Evolutionary conservation across 2,113 vertebrate genomes (phyloP).

Genomic region (Rostratula benghalensis): DNA sequence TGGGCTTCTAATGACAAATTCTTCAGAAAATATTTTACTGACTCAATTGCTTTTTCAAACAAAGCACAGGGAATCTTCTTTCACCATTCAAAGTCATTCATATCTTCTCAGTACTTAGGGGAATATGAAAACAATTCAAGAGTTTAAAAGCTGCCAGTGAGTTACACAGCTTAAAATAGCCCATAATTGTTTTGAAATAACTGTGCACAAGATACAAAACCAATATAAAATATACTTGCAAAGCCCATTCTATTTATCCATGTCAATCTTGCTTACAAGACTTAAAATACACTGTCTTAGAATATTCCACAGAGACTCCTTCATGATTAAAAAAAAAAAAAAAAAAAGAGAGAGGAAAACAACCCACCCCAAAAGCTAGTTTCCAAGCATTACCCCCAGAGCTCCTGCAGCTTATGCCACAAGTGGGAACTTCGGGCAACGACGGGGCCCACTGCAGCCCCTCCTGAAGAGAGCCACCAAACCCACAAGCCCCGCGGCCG

Average conservation of each 20-base stretch:
- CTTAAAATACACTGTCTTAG: accelerated
- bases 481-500: not conserved
- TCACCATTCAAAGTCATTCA: not conserved
- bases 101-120: not conserved
- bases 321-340: not conserved
- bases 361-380: too few species aligned
- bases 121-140: not conserved
- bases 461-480: not conserved
- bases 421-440: accelerated
- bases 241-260: not conserved
- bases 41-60: not conserved
- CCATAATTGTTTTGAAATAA: not conserved
- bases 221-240: not conserved
- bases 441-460: accelerated
- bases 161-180: not conserved
- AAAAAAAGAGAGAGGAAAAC: too few species aligned
- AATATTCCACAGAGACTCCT: too few species aligned
- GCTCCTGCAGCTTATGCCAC: accelerated
- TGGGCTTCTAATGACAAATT: not conserved
- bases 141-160: not conserved
- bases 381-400: not conserved
- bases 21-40: not conserved
- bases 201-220: not conserved
- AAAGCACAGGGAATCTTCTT: not conserved
- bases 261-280: not conserved